Base-by-base conservation (phyloP, 2,888 invertebrate species). In the Leptinotarsa haldemani region DNA sequence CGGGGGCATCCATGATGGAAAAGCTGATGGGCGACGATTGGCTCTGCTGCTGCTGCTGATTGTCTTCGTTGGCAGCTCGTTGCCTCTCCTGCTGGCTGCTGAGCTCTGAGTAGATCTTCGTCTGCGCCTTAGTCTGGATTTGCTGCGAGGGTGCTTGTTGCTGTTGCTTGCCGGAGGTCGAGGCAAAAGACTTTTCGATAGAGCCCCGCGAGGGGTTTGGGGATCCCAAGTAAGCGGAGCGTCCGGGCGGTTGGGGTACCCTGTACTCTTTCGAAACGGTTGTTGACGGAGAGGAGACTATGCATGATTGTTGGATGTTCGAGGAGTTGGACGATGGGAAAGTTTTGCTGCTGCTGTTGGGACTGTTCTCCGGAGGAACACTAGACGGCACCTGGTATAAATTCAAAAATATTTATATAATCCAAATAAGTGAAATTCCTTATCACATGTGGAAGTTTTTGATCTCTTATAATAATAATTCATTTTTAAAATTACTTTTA, bases 21-120 rank as follows among this genome's bases (percentile, higher is more conserved):
- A 93, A 94, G 86, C 94, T 93, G 80, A 94, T 93, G 12, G 94
- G 93, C 18, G 93, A 93, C 18, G 93, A 93, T 82, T 93, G 88
- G 88, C 86, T 90, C 87, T 88, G 84, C 86, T 90, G 58, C 46
- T 89, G 88, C 86, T 90, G 58, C 40, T 89, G 88, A 4, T 82
- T 82, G 66, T 78, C 78, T 70, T 68, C 68, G 20, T 68, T 76
- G 69, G 52, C 30, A 3, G n/a, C 52, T 48, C 72, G 56, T 47
- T 67, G 74, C 58, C 67, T 30, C 64, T 87, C 71, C 71, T 78
- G 70, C 65, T 80, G 80, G 69, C 79, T 86, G 9, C 80, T 81
- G 80, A 93, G 82, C 83, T 94, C 94, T 71, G 94, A 93, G 86
- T 94, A 94, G 82, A 93, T 91, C 89, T 94, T 94, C 80, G 93